Evolutionary conservation across 1,140 invertebrate genomes (phyloP).

Genomic region (Fopius arisanus): DNA sequence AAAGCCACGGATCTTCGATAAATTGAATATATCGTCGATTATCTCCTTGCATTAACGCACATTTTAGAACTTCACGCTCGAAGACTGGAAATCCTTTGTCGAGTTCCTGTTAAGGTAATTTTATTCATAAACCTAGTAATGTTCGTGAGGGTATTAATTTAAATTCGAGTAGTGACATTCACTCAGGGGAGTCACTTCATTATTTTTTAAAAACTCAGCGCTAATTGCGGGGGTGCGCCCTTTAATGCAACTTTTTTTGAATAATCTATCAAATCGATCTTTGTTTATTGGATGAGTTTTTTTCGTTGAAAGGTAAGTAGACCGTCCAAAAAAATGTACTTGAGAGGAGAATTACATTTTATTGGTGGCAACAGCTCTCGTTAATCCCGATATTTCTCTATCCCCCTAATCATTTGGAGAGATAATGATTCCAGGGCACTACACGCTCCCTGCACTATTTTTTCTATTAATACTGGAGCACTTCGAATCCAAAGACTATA

Average conservation of each 20-base stretch:
- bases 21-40: conserved; percentile 26
- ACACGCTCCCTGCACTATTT: too few species aligned
- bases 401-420: too few species aligned
- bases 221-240: too few species aligned
- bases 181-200: not conserved
- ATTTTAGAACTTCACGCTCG: conserved; percentile 43
- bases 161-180: not conserved
- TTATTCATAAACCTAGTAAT: conserved; percentile 45
- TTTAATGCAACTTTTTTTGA: too few species aligned
- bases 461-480: too few species aligned
- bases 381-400: too few species aligned
- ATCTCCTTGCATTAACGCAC: conserved; percentile 40
- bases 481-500: too few species aligned
- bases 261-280: too few species aligned
- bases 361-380: too few species aligned
- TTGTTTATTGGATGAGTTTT: not conserved
- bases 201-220: not conserved
- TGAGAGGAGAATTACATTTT: too few species aligned
- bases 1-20: not conserved
- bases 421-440: too few species aligned
- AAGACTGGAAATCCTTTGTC: conserved; percentile 33
- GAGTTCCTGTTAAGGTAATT: conserved; percentile 56
- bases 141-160: conserved; percentile 46
- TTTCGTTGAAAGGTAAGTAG: not conserved
- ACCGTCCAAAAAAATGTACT: not conserved